These are phyloP conservation scores for Troides aeacus DNA, from an alignment of 2,888 invertebrate genomes.

Conservation along the genomic window DNA sequence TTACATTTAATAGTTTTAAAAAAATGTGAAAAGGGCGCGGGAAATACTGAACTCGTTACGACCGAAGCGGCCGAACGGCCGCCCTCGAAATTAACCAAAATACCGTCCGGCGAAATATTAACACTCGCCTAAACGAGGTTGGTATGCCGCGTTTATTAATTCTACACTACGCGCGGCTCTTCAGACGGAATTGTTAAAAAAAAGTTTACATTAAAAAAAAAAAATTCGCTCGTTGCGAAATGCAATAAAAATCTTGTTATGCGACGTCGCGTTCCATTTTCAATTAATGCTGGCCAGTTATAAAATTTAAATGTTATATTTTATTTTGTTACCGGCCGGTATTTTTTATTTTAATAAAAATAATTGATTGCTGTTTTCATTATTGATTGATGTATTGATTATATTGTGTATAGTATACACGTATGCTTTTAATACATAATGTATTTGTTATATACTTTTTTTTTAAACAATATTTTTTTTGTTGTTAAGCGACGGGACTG, in stretches of 20 bases:
- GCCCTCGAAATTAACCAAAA: slow-evolving; percentile 38
- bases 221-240: background rate
- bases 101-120: slow-evolving; percentile 41
- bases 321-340: background rate
- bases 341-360: no score
- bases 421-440: no score
- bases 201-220: slow-evolving; percentile 1
- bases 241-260: background rate
- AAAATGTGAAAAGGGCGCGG: background rate
- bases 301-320: slow-evolving; percentile 1
- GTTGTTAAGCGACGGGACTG: no score
- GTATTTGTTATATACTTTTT: no score
- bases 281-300: background rate
- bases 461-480: no score
- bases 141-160: slow-evolving; percentile 39
- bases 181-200: slow-evolving; percentile 16
- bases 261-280: background rate
- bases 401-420: no score
- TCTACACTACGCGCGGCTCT: slow-evolving; percentile 32
- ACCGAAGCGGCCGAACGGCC: slow-evolving; percentile 12
- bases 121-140: slow-evolving; percentile 41
- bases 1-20: background rate
- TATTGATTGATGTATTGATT: no score
- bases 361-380: no score
- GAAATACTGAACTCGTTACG: slow-evolving; percentile 10